Base-by-base conservation (phyloP, 2,888 invertebrate species). In the Zele albiditarsus region DNA sequence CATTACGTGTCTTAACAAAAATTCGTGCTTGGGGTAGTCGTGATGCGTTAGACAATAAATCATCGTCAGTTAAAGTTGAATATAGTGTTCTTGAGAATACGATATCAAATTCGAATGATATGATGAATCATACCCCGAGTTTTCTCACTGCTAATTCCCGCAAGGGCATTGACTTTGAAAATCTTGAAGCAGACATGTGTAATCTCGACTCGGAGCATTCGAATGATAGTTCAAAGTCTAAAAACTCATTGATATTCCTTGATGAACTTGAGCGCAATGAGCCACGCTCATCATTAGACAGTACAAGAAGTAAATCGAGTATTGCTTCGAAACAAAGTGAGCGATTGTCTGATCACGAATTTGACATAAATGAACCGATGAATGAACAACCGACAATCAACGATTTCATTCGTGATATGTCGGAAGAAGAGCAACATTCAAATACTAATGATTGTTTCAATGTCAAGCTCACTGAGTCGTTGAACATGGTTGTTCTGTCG, bases 111-210 rank as follows among this genome's bases (percentile, higher is more conserved):
- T 20, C 10, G 31, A 53, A n/a, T 70, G 79, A 71, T 60, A 23
- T 38, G 53, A 53, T 53, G 20, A 42, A 20, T 49, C 76, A 67
- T 49, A 79, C 86, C 16, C 86, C 89, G 4, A 85, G 84, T 67
- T 89, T 85, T 63, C 80, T 89, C 3, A 78, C 84, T 16, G 88
- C 88, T 0, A 88, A 88, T 75, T 89, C 89, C 8, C 86, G 89
- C 23, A 87, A 89, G 71, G 87, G 88, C n/a, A 86, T 89, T 42
- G 89, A 89, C 74, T 89, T 89, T 57, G 89, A 89, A 62, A 87
- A 85, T 62, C 81, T 89, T 65, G 86, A 88, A 63, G 82, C 86
- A 5, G 87, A 89, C 63, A 80, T 88, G 12, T 84, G 85, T 66
- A 84, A 86, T 74, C 82, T 88, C 33, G 87, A 88, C 62, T 84